A percentile compares a stretch with the other conserved stretches of the same genome.
Conservation (phyloP, 2,888 invertebrate genomes). For the Lymantria dispar region DNA sequence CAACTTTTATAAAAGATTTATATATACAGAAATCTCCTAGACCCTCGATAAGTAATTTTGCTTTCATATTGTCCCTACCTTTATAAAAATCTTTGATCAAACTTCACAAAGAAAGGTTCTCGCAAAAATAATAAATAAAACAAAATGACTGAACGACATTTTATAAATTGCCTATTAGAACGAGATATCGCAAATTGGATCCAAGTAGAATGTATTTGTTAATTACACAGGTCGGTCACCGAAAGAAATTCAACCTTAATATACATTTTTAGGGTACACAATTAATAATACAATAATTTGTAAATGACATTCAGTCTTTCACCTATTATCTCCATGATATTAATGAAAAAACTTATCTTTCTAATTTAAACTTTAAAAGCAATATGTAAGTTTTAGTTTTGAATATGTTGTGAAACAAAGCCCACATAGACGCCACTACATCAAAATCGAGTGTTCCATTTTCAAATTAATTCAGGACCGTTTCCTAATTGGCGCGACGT, state of each 20-base stretch:
- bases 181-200: constrained; percentile 34
- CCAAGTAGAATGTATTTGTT: constrained; percentile 45
- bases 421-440: constrained; percentile 71
- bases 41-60: constrained; percentile 17
- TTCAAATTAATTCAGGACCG: constrained; percentile 76
- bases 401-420: constrained; percentile 22
- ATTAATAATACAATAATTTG: constrained; percentile 33
- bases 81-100: constrained; percentile 10
- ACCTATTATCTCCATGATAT: constrained; percentile 38
- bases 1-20: constrained; percentile 25
- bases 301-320: constrained; percentile 48
- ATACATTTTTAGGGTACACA: constrained; percentile 27
- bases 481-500: constrained; percentile 81
- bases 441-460: constrained; percentile 80
- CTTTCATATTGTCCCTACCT: constrained; percentile 3
- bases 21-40: constrained; percentile 7
- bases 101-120: constrained; percentile 4
- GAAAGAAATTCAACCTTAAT: constrained; percentile 23
- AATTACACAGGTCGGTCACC: constrained; percentile 36
- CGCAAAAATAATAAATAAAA: constrained; percentile 21
- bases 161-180: constrained; percentile 31
- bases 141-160: constrained; percentile 21
- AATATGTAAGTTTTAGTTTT: constrained; percentile 23
- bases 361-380: constrained; percentile 18
- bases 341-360: constrained; percentile 9